Conservation (phyloP, 2,888 invertebrate genomes). For the Andrena bucephala region DNA sequence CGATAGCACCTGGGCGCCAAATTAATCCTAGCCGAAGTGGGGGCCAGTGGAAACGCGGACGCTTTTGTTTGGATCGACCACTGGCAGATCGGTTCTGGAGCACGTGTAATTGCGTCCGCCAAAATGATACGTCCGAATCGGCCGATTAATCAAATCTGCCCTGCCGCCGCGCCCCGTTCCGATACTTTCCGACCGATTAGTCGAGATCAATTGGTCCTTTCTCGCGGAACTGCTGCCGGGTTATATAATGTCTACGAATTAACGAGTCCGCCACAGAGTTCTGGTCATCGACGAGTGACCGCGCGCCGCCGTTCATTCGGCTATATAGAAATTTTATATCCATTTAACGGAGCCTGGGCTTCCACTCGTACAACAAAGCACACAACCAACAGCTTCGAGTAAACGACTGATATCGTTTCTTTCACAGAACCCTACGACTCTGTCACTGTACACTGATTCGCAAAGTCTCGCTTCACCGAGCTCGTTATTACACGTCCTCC, state of each 20-base stretch:
- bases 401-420: not conserved
- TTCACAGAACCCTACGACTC: not conserved
- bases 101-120: conserved; percentile 51
- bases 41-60: conserved; percentile 35
- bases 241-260: conserved; percentile 27
- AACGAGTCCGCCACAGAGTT: conserved; percentile 2
- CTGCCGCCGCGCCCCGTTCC: conserved; percentile 19
- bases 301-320: not conserved
- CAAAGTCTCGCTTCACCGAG: conserved; percentile 13
- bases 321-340: not conserved
- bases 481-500: conserved; percentile 1
- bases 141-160: conserved; percentile 60
- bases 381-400: not conserved
- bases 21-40: conserved; percentile 55
- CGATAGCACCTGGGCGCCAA: conserved; percentile 27
- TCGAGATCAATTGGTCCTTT: conserved; percentile 40
- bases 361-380: not conserved
- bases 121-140: conserved; percentile 53
- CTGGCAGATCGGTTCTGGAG: conserved; percentile 37
- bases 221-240: not conserved
- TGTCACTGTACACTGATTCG: not conserved
- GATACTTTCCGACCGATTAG: conserved; percentile 58
- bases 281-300: not conserved
- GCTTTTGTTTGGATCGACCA: conserved; percentile 41
- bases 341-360: not conserved